Percentiles rank a stretch among this genome's conserved stretches.
phyloP scores from a whole-genome alignment of 2,113 vertebrate genomes.

The Rhabdornis inornatus region DNA sequence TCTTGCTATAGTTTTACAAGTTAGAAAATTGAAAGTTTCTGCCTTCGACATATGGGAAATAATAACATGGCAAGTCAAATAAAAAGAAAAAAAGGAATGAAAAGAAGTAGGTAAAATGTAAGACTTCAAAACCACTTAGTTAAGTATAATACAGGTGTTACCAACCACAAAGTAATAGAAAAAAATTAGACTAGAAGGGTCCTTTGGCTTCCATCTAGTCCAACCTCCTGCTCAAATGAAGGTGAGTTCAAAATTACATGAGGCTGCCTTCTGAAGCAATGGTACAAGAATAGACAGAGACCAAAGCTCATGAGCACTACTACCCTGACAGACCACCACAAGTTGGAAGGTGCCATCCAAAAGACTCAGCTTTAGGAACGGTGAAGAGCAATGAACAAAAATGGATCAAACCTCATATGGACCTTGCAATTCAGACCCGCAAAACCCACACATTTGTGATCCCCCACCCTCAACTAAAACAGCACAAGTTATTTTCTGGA shows the following conservation, averaged over 20 bases:
- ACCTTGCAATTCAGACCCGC: not conserved
- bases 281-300: not conserved
- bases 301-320: not conserved
- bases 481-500: not conserved
- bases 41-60: not conserved
- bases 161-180: not conserved
- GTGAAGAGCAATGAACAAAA: not conserved
- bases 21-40: not conserved
- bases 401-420: not conserved
- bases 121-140: not conserved
- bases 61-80: fast-evolving
- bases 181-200: not conserved
- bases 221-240: not conserved
- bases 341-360: not conserved
- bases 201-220: not conserved
- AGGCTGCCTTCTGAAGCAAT: not conserved
- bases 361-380: not conserved
- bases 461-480: not conserved
- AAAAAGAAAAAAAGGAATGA: not conserved
- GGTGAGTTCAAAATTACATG: not conserved
- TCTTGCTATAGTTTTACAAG: not conserved
- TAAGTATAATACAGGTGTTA: not conserved
- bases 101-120: not conserved
- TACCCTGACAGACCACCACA: not conserved
- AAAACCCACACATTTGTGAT: not conserved